A percentile compares a stretch with the other conserved stretches of the same genome.
Evolutionary conservation across 2,797 vertebrate genomes (phyloP).

Genomic region (Nothura maculosa): DNA sequence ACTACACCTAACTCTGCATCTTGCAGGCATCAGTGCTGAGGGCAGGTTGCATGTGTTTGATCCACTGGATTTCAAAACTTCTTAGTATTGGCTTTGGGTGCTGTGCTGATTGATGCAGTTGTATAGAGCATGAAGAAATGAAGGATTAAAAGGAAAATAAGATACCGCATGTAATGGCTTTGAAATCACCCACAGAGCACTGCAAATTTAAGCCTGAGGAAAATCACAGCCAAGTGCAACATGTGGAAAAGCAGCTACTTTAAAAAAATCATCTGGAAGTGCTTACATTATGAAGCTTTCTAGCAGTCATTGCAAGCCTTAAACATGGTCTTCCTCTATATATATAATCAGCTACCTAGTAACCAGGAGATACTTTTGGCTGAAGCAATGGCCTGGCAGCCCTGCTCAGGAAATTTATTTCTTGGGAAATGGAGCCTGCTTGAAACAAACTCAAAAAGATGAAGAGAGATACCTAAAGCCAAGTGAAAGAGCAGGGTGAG

Average conservation of each 20-base stretch:
- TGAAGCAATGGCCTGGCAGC: background rate
- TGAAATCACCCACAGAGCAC: background rate
- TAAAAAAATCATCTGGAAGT: background rate
- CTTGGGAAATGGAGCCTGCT: fast-evolving
- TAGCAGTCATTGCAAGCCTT: background rate
- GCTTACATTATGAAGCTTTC: background rate
- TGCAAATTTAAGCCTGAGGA: background rate
- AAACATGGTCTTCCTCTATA: background rate
- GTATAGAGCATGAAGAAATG: too few species aligned
- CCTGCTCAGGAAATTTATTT: background rate
- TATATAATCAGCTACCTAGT: background rate
- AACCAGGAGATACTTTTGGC: background rate
- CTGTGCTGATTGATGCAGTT: background rate
- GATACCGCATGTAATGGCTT: background rate
- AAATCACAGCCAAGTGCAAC: background rate
- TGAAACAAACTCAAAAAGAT: background rate
- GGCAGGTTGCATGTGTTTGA: background rate
- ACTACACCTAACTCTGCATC: background rate
- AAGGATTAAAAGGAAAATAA: background rate
- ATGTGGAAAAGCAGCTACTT: background rate
- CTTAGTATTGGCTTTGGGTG: background rate
- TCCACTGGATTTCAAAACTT: background rate
- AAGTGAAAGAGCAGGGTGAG: background rate
- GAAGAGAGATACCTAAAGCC: background rate
- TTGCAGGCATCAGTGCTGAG: too few species aligned